Evolutionary conservation across 2,888 invertebrate genomes (phyloP).

Genomic region (Cartodere bifasciata): DNA sequence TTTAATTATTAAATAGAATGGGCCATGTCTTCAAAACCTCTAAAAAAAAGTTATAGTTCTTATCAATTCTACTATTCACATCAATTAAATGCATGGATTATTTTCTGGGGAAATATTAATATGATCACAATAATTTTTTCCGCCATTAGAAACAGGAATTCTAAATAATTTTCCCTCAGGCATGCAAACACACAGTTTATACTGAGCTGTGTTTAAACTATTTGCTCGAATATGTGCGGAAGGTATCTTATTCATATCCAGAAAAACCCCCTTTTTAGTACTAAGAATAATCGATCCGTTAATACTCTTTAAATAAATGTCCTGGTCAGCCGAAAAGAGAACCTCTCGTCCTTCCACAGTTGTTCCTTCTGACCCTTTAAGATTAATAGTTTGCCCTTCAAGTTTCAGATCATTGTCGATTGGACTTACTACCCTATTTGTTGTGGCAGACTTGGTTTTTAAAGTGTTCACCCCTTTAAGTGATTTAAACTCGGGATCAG

Average conservation of each 20-base stretch:
- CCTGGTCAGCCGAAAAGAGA: conserved; percentile 65
- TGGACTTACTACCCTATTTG: conserved; percentile 61
- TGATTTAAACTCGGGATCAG: conserved; percentile 56
- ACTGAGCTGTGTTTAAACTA: conserved; percentile 44
- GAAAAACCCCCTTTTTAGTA: conserved; percentile 54
- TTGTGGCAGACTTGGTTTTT: conserved; percentile 52
- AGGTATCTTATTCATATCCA: conserved; percentile 61
- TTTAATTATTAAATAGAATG: no score
- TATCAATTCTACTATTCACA: no score
- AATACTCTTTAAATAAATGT: conserved; percentile 60
- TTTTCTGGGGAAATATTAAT: conserved; percentile 45
- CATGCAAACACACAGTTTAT: conserved; percentile 83
- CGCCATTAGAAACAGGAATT: conserved; percentile 50
- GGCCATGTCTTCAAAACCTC: no score
- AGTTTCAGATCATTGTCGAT: conserved; percentile 53
- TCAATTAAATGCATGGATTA: conserved; percentile 54
- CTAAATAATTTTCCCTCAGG: conserved; percentile 74
- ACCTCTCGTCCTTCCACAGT: conserved; percentile 59
- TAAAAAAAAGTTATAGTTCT: no score
- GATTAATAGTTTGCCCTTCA: conserved; percentile 54
- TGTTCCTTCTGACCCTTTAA: conserved; percentile 72
- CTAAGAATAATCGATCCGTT: conserved; percentile 63
- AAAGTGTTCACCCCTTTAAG: conserved; percentile 54
- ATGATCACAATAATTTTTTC: conserved; percentile 47
- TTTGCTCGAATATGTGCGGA: conserved; percentile 41